Evolutionary conservation across 2,113 vertebrate genomes (phyloP).

Genomic region (Urocolius indicus): DNA sequence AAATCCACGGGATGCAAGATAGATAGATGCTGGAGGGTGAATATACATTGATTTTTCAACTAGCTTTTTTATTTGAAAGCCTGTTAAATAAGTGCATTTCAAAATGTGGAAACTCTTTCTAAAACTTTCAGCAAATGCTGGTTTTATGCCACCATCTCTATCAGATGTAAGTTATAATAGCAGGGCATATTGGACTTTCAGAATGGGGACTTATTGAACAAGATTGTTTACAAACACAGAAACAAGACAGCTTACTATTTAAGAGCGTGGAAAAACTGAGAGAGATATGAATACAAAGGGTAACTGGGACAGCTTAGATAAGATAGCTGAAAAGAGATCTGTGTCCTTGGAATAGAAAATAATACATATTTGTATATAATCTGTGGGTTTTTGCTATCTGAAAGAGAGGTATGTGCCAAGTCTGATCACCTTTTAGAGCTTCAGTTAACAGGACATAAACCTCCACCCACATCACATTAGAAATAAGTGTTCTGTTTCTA

Average conservation of each 20-base stretch:
- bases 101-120: not conserved
- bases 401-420: not conserved
- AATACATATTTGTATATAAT: not conserved
- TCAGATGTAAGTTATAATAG: not conserved
- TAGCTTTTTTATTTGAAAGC: constrained; percentile 18
- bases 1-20: not conserved
- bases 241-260: not conserved
- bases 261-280: not conserved
- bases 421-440: not conserved
- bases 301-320: not conserved
- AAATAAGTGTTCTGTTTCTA: not conserved
- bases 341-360: not conserved
- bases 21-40: not conserved
- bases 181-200: not conserved
- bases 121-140: not conserved
- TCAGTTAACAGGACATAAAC: not conserved
- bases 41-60: not conserved
- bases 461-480: not conserved
- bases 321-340: not conserved
- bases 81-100: constrained; percentile 14
- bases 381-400: not conserved
- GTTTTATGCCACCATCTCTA: not conserved
- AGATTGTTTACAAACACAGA: not conserved
- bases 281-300: not conserved
- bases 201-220: not conserved